Evolutionary conservation across 2,797 vertebrate genomes (phyloP).

Genomic region (Emydoidea blandingii): DNA sequence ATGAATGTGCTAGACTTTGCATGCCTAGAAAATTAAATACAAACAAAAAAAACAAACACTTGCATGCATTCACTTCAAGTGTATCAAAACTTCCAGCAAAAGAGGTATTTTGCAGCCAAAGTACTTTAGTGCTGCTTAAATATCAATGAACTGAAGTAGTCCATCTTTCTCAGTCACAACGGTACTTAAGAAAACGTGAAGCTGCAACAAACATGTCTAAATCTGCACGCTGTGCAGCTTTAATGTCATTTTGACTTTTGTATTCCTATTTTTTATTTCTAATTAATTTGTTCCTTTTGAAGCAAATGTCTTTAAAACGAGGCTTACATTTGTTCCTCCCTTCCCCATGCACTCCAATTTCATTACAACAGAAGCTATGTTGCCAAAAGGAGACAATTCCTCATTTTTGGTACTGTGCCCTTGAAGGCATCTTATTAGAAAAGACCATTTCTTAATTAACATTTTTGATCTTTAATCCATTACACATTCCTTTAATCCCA

Average conservation of each 20-base stretch:
- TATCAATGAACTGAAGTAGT: not conserved
- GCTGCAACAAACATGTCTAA: fast-evolving
- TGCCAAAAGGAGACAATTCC: conserved; percentile 79
- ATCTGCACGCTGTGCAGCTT: not conserved
- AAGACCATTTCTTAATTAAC: conserved; percentile 87
- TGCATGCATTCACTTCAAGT: not conserved
- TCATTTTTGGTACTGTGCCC: conserved; percentile 79
- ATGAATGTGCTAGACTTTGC: not conserved
- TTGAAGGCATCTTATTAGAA: conserved; percentile 85
- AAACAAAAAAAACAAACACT: not conserved
- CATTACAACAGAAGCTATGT: conserved; percentile 74
- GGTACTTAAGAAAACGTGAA: not conserved
- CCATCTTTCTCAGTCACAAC: not conserved
- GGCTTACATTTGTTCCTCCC: conserved; percentile 63
- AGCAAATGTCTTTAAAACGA: conserved; percentile 74
- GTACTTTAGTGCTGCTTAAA: not conserved
- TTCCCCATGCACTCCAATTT: conserved; percentile 72
- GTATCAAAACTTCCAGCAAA: not conserved
- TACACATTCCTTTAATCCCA: conserved; percentile 80
- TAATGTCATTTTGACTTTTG: not conserved
- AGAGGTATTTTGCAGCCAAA: conserved; percentile 7
- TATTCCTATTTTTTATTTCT: conserved; percentile 55
- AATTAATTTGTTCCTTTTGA: conserved; percentile 75
- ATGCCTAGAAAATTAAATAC: not conserved
- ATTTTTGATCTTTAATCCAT: conserved; percentile 86